Evolutionary conservation across 2,113 vertebrate species (phyloP), one percentile per base, ranked within the genome.

Genomic region (Myxocyprinus asiaticus): DNA sequence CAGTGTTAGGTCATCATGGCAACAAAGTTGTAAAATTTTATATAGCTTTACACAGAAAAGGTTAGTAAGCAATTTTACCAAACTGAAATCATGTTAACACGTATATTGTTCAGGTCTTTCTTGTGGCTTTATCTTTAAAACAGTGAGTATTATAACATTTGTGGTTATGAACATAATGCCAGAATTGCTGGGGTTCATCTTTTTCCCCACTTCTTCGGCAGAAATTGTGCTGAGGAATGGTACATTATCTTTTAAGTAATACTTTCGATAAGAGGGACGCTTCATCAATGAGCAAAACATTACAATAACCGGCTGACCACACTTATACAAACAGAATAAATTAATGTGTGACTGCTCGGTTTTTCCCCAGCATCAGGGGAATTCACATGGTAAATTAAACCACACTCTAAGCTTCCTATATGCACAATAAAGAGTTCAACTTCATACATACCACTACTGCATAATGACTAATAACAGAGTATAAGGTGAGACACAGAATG

Each of bases 311-410:
- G 17, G 4, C 42, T 2, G 6, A 14, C 50, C 9, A 74, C 45
- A 62, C 10, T 17, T 22, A 14, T 47, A 61, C 6, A 2, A 73
- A 63, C 62, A 58, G 5, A 58, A 5, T 3, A 58, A 58, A n/a
- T 58, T 3, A 55, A 48, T 55, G 7, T 64, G 22, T 53, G 47
- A 43, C 71, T 63, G 44, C 22, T 42, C 11, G 61, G 73, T 65
- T 76, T 76, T 76, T 65, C 62, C 62, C 73, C 62, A 76, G 62
- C 61, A 53, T 61, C 61, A 65, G 73, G 73, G 73, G 62, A 76
- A 76, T 76, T 76, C 61, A 65, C 48, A 64, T 22, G 15, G 62
- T 14, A 10, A 76, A 76, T 53, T 75, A 51, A 63, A 63, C 33
- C 56, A 65, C 62, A 15, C 71, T 63, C 45, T 33, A 56, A 62